Base-by-base conservation (phyloP, 2,888 invertebrate genomes). In the Perdita meconis region DNA sequence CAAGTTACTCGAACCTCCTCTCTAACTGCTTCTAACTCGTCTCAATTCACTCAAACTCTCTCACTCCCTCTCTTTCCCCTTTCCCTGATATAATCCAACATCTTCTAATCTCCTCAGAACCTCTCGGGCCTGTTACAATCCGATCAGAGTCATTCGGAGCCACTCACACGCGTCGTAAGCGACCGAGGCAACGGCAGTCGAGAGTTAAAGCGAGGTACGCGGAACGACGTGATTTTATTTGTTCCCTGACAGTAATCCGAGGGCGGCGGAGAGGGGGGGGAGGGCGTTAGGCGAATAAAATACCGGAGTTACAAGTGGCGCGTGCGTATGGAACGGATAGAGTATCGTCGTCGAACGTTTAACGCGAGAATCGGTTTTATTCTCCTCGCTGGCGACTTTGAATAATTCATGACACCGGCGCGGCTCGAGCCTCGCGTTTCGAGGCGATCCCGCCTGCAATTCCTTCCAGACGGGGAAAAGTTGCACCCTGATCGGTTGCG, bases 341-440 rank as follows among this genome's bases (percentile, higher is more conserved):
- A 42, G 71, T 65, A 71, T 71, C 78, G 69, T 73, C 63, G 66
- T 53, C 78, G 70, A 78, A 53, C 73, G 73, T 78, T 80, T 80
- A 80, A 80, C 73, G 78, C 66, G 78, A 78, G 78, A 80, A 70
- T 78, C 74, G 80, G 70, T 78, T 80, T 72, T 74, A 80, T 74
- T 74, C 80, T 70, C 61, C 55, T 67, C 57, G 51, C 51, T 55
- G 76, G 64, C 67, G 66, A 47, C 30, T 51, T 67, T 80, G 80
- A 80, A 80, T 80, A 80, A 80, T 80, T 80, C 80, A 80, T 80
- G 57, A 30, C 42, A 47, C 36, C 55, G 61, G 30, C 40, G 34
- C 56, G 53, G 38, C 47, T 56, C 64, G 64, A 73, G 63, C 73
- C 61, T 50, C 53, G 40, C 64, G 66, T 63, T 67, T 59, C 63